Evolutionary conservation across 37 sponge, comb jelly and placozoan genomes (phyloP).

Genomic region (Halichondria panicea): DNA sequence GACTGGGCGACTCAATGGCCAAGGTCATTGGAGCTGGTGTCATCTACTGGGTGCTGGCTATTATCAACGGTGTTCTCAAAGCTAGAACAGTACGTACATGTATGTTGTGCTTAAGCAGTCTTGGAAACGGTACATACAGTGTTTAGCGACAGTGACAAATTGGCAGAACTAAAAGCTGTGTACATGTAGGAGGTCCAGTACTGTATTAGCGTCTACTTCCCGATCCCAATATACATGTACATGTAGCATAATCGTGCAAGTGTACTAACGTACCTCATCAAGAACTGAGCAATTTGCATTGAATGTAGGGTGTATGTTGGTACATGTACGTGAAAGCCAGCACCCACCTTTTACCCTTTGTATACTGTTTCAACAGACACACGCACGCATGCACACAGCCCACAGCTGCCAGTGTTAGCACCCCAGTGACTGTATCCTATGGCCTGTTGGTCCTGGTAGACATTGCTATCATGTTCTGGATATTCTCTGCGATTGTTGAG

Average conservation of each 20-base stretch:
- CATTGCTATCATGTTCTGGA: conserved; percentile 63
- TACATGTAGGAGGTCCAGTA: no score
- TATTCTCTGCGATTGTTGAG: conserved; percentile 62
- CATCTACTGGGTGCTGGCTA: conserved; percentile 45
- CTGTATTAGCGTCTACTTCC: no score
- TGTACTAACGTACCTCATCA: no score
- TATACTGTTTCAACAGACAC: no score
- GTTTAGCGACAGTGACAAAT: no score
- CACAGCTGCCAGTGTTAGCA: conserved; percentile 22
- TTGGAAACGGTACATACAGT: neutral
- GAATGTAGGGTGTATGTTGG: no score
- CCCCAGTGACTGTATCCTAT: conserved; percentile 6
- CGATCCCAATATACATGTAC: no score
- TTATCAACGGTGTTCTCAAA: conserved; percentile 56
- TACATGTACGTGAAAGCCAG: no score
- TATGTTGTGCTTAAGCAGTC: neutral
- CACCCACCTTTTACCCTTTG: no score
- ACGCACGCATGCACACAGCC: conserved; percentile 21
- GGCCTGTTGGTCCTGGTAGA: conserved; percentile 44
- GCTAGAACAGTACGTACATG: conserved; percentile 24
- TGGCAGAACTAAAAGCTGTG: no score
- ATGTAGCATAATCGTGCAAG: neutral
- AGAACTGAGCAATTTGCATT: no score
- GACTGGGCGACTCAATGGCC: conserved; percentile 51
- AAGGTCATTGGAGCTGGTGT: conserved; percentile 61